phyloP scores from a whole-genome alignment of 2,888 invertebrate genomes.

The Drosophila buzzatii region DNA sequence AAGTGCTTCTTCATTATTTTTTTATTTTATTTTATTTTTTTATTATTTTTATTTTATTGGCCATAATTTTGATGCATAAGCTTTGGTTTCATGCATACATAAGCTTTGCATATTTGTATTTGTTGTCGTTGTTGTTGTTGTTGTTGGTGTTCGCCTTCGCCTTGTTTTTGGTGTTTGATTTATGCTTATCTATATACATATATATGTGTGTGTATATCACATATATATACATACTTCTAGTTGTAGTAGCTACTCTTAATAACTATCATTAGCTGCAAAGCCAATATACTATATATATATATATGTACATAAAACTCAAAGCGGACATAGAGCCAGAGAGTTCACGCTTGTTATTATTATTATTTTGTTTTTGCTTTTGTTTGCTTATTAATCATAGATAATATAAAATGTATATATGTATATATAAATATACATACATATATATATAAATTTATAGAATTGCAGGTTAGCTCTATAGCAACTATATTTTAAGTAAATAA shows the following conservation, averaged over 20 bases:
- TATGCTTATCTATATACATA: neutral
- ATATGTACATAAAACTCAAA: neutral
- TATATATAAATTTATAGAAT: neutral
- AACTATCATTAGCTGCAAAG: constrained; percentile 18
- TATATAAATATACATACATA: neutral
- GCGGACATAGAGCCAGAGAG: neutral
- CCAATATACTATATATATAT: constrained; percentile 5
- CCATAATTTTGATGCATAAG: constrained; percentile 14
- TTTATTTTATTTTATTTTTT: constrained; percentile 7
- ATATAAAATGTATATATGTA: neutral
- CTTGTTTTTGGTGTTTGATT: constrained; percentile 20
- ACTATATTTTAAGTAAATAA: neutral
- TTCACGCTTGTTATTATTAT: neutral
- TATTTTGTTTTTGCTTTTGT: too few relatives aligned
- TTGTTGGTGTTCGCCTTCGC: constrained; percentile 33
- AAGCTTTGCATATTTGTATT: constrained; percentile 21
- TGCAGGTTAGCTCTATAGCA: neutral
- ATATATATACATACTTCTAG: neutral
- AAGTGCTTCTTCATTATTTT: neutral
- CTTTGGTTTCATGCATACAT: constrained; percentile 9
- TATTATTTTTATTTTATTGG: constrained; percentile 9
- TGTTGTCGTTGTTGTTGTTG: constrained; percentile 31
- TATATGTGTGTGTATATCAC: too few relatives aligned
- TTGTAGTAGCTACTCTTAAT: constrained; percentile 7
- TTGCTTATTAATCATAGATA: neutral